Evolutionary conservation across 2,888 invertebrate genomes (phyloP).

Genomic region (Esperia sulphurella): DNA sequence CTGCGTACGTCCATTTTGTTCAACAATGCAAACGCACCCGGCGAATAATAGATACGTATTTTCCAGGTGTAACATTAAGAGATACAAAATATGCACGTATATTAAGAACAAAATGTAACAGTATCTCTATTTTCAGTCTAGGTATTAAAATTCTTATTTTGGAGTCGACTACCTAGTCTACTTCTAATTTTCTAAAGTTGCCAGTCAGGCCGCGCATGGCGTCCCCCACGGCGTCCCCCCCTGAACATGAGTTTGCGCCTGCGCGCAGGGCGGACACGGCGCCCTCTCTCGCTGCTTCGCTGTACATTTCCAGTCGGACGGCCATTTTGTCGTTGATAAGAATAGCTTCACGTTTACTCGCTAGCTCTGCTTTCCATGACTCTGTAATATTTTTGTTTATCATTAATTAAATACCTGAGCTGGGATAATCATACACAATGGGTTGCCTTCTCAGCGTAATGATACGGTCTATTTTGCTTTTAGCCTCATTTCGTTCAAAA

Average conservation of each 20-base stretch:
- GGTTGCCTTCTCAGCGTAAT: too few relatives aligned
- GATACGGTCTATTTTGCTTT: too few relatives aligned
- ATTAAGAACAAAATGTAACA: too few relatives aligned
- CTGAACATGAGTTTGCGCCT: conserved; percentile 77
- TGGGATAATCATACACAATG: too few relatives aligned
- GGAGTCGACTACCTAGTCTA: conserved; percentile 74
- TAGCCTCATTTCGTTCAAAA: too few relatives aligned
- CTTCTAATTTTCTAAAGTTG: conserved; percentile 88
- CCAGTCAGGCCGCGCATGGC: conserved; percentile 85
- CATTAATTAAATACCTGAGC: too few relatives aligned
- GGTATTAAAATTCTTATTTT: neutral
- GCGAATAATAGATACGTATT: too few relatives aligned
- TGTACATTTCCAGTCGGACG: conserved; percentile 84
- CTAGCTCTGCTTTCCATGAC: conserved; percentile 84
- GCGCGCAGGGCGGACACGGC: conserved; percentile 85
- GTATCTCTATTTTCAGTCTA: conserved; percentile 5
- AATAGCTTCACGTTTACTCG: conserved; percentile 78
- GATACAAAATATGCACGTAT: too few relatives aligned
- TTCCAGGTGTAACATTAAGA: too few relatives aligned
- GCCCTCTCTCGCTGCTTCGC: conserved; percentile 85
- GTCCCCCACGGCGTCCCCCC: conserved; percentile 82
- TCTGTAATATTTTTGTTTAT: conserved; percentile 50
- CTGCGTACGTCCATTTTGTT: too few relatives aligned
- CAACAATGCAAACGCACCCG: too few relatives aligned
- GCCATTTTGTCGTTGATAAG: conserved; percentile 85